Conservation (phyloP, 2,113 vertebrate genomes). For the Pagrus major region DNA sequence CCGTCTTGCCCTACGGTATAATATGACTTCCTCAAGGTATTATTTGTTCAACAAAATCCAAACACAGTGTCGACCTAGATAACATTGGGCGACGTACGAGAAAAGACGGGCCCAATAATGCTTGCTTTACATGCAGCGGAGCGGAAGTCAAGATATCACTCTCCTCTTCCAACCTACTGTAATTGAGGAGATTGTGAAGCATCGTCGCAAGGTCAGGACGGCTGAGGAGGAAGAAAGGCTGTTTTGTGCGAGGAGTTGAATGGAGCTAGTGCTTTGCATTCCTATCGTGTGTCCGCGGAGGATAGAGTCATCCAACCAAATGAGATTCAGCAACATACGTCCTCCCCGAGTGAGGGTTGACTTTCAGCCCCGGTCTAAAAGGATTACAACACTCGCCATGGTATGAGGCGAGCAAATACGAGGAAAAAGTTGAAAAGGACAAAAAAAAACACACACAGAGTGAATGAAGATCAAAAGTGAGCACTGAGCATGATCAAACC, state of each 20-base stretch:
- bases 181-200: constrained; percentile 75
- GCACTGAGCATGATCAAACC: constrained; percentile 61
- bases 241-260: constrained; percentile 72
- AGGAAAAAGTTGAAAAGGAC: constrained; percentile 35
- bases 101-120: constrained; percentile 60
- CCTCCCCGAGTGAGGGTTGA: constrained; percentile 66
- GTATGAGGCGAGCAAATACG: constrained; percentile 29
- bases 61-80: constrained; percentile 69
- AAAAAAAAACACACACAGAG: constrained; percentile 33
- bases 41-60: constrained; percentile 65
- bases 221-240: constrained; percentile 70
- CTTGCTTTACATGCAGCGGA: constrained; percentile 67
- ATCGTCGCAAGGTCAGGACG: constrained; percentile 69
- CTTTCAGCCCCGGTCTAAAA: constrained; percentile 73
- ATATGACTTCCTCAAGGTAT: constrained; percentile 58
- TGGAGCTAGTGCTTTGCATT: constrained; percentile 76
- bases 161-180: constrained; percentile 66
- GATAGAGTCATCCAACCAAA: constrained; percentile 78
- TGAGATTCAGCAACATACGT: constrained; percentile 74
- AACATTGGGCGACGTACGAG: constrained; percentile 45
- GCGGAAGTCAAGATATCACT: constrained; percentile 64
- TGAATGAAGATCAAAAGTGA: constrained; percentile 66
- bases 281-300: constrained; percentile 62
- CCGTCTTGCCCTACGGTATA: constrained; percentile 47
- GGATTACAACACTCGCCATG: constrained; percentile 67